Base-by-base conservation (phyloP, 2,113 vertebrate genomes). In the Amia ocellicauda region DNA sequence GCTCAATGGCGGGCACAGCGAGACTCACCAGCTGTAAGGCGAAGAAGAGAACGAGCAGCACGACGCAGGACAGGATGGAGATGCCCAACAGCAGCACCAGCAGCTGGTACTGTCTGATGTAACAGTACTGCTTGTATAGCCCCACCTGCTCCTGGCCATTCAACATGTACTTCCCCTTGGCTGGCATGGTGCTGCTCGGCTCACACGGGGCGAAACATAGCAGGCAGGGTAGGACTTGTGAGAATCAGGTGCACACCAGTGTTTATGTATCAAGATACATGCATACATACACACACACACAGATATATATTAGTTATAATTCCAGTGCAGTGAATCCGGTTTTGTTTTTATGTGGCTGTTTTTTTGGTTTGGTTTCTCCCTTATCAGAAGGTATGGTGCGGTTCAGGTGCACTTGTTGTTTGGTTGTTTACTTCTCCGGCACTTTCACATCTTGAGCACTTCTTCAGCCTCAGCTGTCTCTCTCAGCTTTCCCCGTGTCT, bases 131-230 rank as follows among this genome's bases (percentile, higher is more conserved):
- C 75, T 93, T 88, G 3, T 95, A 99, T 29, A 98, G 88, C 0
- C 88, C 88, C 60, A 93, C 91, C 87, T 90, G 88, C 67, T 93
- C 90, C 0, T 82, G 92, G 64, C 95, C 88, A 0, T 94, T 97
- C 71, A 99, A 81, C 75, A 97, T 91, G 85, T 98, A 99, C 80
- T 93, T 93, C 73, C 95, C 93, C 75, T 95, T 98, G 60, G 93
- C 87, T 62, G 94, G 96, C 97, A 99, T 99, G 80, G 81, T 92
- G 77, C 58, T 20, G 7, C 14, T 74, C 36, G 69, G 53, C 70
- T 81, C 60, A 79, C 47, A 74, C 52, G 71, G 58, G 10, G 24
- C 10, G 10, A 7, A 54, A 52, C 73, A 82, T 77, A 78, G 66
- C 71, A 72, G 53, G 63, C 64, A 52, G 29, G 31, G 11, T n/a